These are phyloP conservation scores for Carassius carassius DNA, from an alignment of 2,113 vertebrate genomes.

Conservation along the genomic window DNA sequence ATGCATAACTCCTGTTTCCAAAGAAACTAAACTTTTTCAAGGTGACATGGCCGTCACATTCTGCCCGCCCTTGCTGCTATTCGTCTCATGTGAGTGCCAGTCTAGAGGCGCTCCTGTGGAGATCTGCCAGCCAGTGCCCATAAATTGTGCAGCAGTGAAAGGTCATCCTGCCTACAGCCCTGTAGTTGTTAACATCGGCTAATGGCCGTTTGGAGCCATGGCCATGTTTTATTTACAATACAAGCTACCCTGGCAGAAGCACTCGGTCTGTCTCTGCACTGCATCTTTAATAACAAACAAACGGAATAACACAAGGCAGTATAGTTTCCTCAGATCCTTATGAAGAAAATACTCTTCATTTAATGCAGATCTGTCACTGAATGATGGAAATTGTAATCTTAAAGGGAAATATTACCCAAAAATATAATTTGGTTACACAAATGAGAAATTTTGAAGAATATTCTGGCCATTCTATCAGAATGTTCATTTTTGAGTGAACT, in stretches of 20 bases:
- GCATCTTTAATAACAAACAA: not conserved
- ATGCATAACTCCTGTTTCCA: not conserved
- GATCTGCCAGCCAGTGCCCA: conserved; percentile 48
- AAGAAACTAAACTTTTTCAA: conserved; percentile 29
- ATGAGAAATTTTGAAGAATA: not conserved
- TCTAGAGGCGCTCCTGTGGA: conserved; percentile 41
- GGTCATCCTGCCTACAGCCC: conserved; percentile 43
- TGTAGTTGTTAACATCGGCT: conserved; percentile 49
- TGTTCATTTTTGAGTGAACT: not conserved
- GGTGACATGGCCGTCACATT: conserved; percentile 38
- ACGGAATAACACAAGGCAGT: not conserved
- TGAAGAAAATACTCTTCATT: not conserved
- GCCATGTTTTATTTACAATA: conserved; percentile 53
- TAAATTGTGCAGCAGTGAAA: conserved; percentile 57
- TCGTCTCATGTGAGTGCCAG: conserved; percentile 43
- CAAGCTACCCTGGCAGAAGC: conserved; percentile 30
- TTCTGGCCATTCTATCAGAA: not conserved
- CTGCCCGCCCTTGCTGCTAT: conserved; percentile 24
- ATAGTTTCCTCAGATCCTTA: not conserved
- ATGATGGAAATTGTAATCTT: not conserved
- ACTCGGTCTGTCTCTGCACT: not conserved
- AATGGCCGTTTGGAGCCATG: conserved; percentile 45
- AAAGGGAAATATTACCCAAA: not conserved
- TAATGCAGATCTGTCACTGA: not conserved
- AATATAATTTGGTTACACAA: not conserved